These are phyloP conservation scores for Melinopterus prodromus DNA, from an alignment of 2,888 invertebrate genomes.

Conservation along the genomic window DNA sequence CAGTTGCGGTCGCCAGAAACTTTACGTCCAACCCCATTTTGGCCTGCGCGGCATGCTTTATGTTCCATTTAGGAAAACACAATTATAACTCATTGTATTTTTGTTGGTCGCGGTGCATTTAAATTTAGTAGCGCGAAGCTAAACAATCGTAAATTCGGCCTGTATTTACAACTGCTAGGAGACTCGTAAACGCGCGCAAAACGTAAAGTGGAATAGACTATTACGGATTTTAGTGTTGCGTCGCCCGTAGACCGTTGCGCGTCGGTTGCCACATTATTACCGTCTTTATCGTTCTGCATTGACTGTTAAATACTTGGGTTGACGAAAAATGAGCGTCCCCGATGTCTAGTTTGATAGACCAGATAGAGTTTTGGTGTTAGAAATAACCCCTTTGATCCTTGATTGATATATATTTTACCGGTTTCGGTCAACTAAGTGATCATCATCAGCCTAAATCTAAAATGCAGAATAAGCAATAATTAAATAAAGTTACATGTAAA, in stretches of 20 bases:
- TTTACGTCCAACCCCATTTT: conserved; percentile 4
- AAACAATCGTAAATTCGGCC: neutral
- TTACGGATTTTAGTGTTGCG: neutral
- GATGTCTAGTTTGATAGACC: too few relatives aligned
- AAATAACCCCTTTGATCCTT: too few relatives aligned
- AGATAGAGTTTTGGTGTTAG: too few relatives aligned
- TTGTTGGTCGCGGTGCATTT: neutral
- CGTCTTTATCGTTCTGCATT: neutral
- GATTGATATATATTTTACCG: too few relatives aligned
- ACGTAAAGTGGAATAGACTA: conserved; percentile 4
- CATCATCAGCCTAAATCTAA: too few relatives aligned
- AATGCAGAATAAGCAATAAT: too few relatives aligned
- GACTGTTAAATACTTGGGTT: neutral
- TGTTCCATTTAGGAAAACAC: conserved; percentile 4
- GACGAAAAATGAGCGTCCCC: neutral
- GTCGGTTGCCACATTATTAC: neutral
- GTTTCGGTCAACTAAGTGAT: too few relatives aligned
- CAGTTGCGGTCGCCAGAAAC: neutral
- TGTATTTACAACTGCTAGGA: neutral
- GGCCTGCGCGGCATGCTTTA: neutral
- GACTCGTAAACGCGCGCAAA: neutral
- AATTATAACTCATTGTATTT: conserved; percentile 4
- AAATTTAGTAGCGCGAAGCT: conserved; percentile 4
- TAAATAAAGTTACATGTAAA: too few relatives aligned
- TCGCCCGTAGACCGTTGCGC: neutral